phyloP scores from a whole-genome alignment of 2,888 invertebrate species.

The Lasioglossum zephyrum region DNA sequence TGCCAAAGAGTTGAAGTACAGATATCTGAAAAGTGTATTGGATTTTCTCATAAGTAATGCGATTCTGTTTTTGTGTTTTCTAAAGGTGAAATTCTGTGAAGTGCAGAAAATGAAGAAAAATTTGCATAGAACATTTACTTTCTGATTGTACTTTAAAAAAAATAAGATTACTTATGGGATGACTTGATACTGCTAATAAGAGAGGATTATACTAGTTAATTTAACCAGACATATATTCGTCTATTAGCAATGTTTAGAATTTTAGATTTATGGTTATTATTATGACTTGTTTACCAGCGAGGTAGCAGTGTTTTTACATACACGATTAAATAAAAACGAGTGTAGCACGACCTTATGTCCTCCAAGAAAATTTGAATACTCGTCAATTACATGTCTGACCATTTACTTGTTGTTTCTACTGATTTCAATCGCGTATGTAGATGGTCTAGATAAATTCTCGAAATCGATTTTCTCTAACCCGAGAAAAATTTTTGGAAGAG shows the following conservation, averaged over 20 bases:
- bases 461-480: not conserved
- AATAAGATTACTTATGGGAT: not conserved
- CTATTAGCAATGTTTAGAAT: no score
- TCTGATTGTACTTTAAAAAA: not conserved
- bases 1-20: slow-evolving; percentile 83
- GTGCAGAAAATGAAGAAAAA: not conserved
- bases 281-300: not conserved
- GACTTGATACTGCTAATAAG: not conserved
- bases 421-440: not conserved
- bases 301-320: not conserved
- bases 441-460: not conserved
- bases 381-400: not conserved
- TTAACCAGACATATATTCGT: not conserved
- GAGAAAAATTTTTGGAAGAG: no score
- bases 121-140: not conserved
- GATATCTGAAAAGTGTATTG: slow-evolving; percentile 76
- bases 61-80: not conserved
- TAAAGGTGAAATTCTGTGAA: not conserved
- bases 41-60: not conserved
- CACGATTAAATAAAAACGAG: not conserved
- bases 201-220: not conserved
- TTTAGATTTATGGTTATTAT: no score
- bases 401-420: not conserved
- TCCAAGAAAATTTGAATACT: not conserved
- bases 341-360: not conserved